Percentiles rank a stretch among this genome's conserved stretches.
These are phyloP conservation scores for Chloroceryle inda DNA, from an alignment of 2,797 vertebrate species.

Conservation along the genomic window DNA sequence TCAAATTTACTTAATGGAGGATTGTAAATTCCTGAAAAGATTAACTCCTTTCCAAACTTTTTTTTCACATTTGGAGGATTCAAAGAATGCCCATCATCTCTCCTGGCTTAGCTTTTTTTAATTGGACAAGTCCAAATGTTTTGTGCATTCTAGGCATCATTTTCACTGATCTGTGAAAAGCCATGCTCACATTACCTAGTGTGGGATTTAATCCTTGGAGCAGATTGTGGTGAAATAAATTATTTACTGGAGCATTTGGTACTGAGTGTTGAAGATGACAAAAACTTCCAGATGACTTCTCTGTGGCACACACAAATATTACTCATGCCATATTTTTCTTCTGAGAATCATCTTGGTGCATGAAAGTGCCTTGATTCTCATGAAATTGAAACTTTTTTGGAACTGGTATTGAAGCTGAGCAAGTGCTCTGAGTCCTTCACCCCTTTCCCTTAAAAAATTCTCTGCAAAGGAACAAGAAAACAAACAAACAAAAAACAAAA, in stretches of 20 bases:
- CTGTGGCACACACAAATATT: neutral
- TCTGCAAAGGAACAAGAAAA: neutral
- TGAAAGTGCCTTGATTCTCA: neutral
- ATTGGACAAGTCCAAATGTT: neutral
- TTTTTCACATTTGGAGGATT: neutral
- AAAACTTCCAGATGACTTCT: neutral
- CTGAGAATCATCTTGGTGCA: neutral
- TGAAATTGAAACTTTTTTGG: neutral
- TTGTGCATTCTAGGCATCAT: neutral
- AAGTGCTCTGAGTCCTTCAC: neutral
- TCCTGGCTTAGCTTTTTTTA: neutral
- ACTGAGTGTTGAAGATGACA: neutral
- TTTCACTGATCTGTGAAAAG: neutral
- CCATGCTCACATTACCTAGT: neutral
- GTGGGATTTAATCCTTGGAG: neutral
- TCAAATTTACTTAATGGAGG: neutral
- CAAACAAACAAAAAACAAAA: too few relatives aligned
- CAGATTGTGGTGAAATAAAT: neutral
- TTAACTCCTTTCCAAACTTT: neutral
- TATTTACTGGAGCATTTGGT: neutral
- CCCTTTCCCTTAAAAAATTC: neutral
- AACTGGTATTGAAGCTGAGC: neutral
- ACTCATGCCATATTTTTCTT: neutral
- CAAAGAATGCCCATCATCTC: rapidly evolving
- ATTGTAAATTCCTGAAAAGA: neutral